phyloP scores from a whole-genome alignment of 2,888 invertebrate genomes.

The Hypena proboscidalis region DNA sequence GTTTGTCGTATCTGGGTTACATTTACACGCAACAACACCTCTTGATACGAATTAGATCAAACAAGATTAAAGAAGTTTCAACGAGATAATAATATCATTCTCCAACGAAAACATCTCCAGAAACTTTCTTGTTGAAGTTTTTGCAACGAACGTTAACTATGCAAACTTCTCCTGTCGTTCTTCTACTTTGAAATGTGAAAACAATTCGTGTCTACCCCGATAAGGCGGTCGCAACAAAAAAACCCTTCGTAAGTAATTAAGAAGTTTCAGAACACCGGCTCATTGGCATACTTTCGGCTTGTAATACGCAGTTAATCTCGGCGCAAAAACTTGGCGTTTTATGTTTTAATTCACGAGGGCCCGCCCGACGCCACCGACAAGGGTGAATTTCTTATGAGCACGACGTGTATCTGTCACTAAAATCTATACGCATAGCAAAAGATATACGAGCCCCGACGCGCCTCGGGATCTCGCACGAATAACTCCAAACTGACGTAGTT shows the following conservation, averaged over 20 bases:
- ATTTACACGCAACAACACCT: conserved; percentile 16
- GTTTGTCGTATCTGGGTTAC: conserved; percentile 8
- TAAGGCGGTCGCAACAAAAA: conserved; percentile 59
- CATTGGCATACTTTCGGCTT: conserved; percentile 78
- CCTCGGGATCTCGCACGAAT: conserved; percentile 40
- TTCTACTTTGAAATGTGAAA: conserved; percentile 56
- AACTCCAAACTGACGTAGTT: conserved; percentile 47
- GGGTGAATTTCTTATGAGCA: conserved; percentile 76
- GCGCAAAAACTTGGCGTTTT: conserved; percentile 72
- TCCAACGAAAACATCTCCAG: conserved; percentile 42
- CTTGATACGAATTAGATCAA: conserved; percentile 29
- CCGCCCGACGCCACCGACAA: conserved; percentile 65
- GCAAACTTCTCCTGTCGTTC: conserved; percentile 55
- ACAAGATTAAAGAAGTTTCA: conserved; percentile 37
- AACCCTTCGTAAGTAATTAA: conserved; percentile 74
- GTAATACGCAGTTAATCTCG: conserved; percentile 79
- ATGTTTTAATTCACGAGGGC: conserved; percentile 75
- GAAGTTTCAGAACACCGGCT: conserved; percentile 73
- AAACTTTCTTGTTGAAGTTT: conserved; percentile 51
- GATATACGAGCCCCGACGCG: conserved; percentile 35
- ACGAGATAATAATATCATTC: conserved; percentile 43
- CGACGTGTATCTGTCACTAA: conserved; percentile 69
- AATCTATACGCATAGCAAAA: conserved; percentile 61
- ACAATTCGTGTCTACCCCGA: conserved; percentile 57
- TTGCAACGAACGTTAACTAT: conserved; percentile 53